A percentile compares a stretch with the other conserved stretches of the same genome.
Evolutionary conservation across 2,113 vertebrate species (phyloP).

Genomic region (Paracanthobrama guichenoti): DNA sequence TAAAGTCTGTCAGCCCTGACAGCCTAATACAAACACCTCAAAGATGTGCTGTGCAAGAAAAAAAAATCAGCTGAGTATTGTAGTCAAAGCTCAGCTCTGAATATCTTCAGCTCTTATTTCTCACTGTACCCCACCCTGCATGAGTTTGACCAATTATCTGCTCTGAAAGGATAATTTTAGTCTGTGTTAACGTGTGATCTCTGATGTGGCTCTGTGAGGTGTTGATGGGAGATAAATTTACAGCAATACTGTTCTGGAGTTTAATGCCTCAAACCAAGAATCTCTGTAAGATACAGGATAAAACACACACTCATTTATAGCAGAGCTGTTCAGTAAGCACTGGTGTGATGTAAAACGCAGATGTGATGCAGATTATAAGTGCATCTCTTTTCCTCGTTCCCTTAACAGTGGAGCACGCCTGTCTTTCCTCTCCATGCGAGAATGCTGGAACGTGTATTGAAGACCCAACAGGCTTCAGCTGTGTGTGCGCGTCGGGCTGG

Average conservation of each 20-base stretch:
- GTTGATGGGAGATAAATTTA: constrained; percentile 9
- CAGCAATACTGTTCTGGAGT: background rate
- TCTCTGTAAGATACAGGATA: background rate
- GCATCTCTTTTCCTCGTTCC: background rate
- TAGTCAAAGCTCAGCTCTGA: background rate
- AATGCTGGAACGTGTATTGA: constrained; percentile 76
- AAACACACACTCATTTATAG: background rate
- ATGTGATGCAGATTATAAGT: background rate
- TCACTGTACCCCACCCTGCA: background rate
- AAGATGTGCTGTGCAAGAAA: background rate
- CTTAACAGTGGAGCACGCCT: constrained; percentile 76
- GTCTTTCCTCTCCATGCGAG: constrained; percentile 76
- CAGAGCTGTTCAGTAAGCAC: background rate
- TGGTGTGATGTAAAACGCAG: background rate
- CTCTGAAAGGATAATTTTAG: background rate
- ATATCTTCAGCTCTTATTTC: background rate
- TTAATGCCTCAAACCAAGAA: background rate
- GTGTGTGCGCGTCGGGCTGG: constrained; percentile 73
- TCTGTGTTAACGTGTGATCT: background rate
- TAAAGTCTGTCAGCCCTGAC: background rate
- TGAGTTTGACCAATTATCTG: background rate
- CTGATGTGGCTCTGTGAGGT: constrained; percentile 11
- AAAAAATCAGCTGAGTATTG: background rate
- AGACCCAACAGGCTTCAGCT: constrained; percentile 72
- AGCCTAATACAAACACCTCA: background rate